A percentile compares a stretch with the other conserved stretches of the same genome.
Conservation (phyloP, 2,797 vertebrate species). For the Echiichthys vipera region DNA sequence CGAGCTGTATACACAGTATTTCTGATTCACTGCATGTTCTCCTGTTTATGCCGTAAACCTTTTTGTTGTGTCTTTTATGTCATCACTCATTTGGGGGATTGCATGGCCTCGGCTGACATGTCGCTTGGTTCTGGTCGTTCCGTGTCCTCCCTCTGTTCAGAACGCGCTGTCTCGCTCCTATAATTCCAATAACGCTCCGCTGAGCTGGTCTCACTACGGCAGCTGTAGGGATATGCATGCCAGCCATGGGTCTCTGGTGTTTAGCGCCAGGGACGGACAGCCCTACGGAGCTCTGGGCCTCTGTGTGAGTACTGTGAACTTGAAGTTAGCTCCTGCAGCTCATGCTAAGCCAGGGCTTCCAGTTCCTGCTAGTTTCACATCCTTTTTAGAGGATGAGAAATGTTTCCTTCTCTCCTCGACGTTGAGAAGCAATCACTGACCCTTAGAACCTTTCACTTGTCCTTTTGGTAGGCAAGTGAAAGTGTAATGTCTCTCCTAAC, state of each 20-base stretch:
- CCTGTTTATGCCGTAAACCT: conserved; percentile 46
- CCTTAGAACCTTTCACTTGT: conserved; percentile 51
- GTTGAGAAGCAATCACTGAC: conserved; percentile 55
- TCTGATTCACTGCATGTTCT: conserved; percentile 79
- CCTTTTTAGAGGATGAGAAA: conserved; percentile 53
- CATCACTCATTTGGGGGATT: conserved; percentile 57
- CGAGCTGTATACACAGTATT: conserved; percentile 63
- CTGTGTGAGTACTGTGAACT: conserved; percentile 91
- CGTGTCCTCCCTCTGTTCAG: conserved; percentile 88
- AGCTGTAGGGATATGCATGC: conserved; percentile 96
- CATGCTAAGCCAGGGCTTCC: conserved; percentile 36
- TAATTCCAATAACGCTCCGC: conserved; percentile 93
- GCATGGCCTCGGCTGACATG: conserved; percentile 65
- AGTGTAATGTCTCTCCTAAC: conserved; percentile 16
- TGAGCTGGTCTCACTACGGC: conserved; percentile 93
- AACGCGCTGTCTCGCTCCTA: conserved; percentile 96
- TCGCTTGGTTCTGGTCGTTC: conserved; percentile 53
- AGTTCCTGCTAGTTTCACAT: conserved; percentile 63
- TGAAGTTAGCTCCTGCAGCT: conserved; percentile 42
- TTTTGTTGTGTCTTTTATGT: conserved; percentile 54
- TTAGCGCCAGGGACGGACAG: conserved; percentile 92
- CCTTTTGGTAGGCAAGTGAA: conserved; percentile 44
- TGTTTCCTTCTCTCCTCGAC: conserved; percentile 51
- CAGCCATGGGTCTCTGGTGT: conserved; percentile 95
- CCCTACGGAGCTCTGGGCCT: conserved; percentile 90